Evolutionary conservation across 2,888 invertebrate genomes (phyloP), one percentile per base, ranked within the genome.

Genomic region (Polyploca ridens): DNA sequence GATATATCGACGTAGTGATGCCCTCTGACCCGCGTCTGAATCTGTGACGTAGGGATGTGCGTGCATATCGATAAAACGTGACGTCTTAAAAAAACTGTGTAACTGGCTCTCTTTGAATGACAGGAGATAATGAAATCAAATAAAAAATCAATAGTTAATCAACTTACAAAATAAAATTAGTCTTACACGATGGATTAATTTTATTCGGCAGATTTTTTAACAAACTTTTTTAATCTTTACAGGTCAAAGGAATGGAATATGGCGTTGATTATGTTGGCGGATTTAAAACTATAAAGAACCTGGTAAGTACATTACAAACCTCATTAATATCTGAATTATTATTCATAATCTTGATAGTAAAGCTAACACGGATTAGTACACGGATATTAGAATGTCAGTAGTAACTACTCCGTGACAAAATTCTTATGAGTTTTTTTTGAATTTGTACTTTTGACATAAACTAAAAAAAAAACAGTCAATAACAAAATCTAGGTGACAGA

Each of bases 1-100:
- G 72, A 77, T 82, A 83, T 79, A 84, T 82, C 69, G 81, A 82
- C 69, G 75, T 68, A 66, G 67, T 64, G 66, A 64, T 73, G 76
- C 82, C 78, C 81, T 74, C 58, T 77, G 79, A 81, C 77, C 54
- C 19, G 7, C 8, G 19, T 54, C 10, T 54, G n/a, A 19, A 3
- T 54, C 82, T 70, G 67, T 66, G 64, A 72, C 66, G 70, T 69
- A 71, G 71, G 77, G 77, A 75, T 77, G 72, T 72, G 67, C 63
- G 65, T 63, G 46, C 63, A 62, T 67, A 69, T 69, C 65, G 60
- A 49, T 13, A 58, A 44, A 58, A 65, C 67, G 68, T 68, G 67
- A 59, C n/a, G 54, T 59, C 64, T 67, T 54, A 54, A 1, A 54
- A 54, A 54, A 54, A 49, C n/a, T 5, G 16, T 16, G 14, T n/a